Conservation (phyloP, 2,888 invertebrate genomes). For the Mesopsocus fuscifrons region DNA sequence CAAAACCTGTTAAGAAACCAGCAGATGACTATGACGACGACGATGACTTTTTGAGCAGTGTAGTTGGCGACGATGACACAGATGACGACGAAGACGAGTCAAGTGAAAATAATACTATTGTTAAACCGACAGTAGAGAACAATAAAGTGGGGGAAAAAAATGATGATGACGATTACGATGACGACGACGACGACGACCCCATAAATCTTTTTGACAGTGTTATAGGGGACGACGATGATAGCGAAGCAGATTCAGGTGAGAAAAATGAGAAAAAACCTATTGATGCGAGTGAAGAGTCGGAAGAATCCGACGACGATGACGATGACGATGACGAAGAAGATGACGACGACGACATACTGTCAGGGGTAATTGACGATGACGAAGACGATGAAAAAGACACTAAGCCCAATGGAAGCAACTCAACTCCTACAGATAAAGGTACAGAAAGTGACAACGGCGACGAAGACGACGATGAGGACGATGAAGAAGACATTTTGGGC, state of each 20-base stretch:
- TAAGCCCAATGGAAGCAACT: slow-evolving; percentile 7
- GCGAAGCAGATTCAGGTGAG: slow-evolving; percentile 21
- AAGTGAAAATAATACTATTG: no score
- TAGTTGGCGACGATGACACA: slow-evolving; percentile 14
- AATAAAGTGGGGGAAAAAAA: slow-evolving; percentile 14
- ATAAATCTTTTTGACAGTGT: slow-evolving; percentile 31
- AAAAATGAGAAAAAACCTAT: slow-evolving; percentile 21
- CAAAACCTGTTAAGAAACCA: slow-evolving; percentile 9
- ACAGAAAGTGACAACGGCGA: slow-evolving; percentile 14
- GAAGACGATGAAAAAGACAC: slow-evolving; percentile 11
- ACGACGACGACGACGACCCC: slow-evolving; percentile 14
- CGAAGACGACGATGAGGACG: slow-evolving; percentile 13
- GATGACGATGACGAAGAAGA: slow-evolving; percentile 20
- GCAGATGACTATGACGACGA: slow-evolving; percentile 10
- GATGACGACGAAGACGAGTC: slow-evolving; percentile 14
- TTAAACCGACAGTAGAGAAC: slow-evolving; percentile 12
- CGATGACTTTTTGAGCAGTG: background rate
- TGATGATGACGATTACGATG: slow-evolving; percentile 12
- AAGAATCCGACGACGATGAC: slow-evolving; percentile 12
- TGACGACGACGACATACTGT: slow-evolving; percentile 23
- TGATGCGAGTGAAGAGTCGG: slow-evolving; percentile 23
- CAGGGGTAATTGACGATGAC: slow-evolving; percentile 18
- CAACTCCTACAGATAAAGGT: slow-evolving; percentile 11
- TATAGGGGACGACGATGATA: slow-evolving; percentile 23
- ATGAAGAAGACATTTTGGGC: background rate